Evolutionary conservation across 2,113 vertebrate species (phyloP).

Genomic region (Triplophysa tibetana): DNA sequence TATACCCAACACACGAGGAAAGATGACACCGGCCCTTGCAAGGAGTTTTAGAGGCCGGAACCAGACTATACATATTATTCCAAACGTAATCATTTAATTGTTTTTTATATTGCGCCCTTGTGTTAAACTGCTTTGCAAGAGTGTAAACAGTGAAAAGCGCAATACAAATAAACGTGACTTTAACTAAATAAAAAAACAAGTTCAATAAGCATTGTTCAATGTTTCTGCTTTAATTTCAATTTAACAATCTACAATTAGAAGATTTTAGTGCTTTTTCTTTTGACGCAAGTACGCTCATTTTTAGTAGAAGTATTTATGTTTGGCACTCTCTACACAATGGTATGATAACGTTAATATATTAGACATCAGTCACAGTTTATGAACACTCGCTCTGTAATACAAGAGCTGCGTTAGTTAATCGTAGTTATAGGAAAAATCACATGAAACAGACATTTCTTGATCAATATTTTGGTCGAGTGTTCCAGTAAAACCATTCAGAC

Average conservation of each 20-base stretch:
- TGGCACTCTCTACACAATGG: constrained; percentile 39
- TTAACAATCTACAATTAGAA: constrained; percentile 23
- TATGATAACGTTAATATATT: constrained; percentile 36
- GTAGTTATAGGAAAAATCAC: neutral
- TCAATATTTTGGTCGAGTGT: neutral
- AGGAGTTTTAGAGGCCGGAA: too few relatives aligned
- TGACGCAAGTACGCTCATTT: constrained; percentile 2
- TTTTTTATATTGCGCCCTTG: too few relatives aligned
- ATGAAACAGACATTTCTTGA: neutral
- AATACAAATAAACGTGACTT: too few relatives aligned
- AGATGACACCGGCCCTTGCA: too few relatives aligned
- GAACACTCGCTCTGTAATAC: neutral
- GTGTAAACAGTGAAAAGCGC: too few relatives aligned
- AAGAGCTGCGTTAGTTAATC: constrained; percentile 8
- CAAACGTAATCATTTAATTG: too few relatives aligned
- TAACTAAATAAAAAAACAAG: neutral
- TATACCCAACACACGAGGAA: too few relatives aligned
- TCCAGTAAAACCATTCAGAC: neutral
- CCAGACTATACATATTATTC: too few relatives aligned
- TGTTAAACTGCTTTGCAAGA: too few relatives aligned
- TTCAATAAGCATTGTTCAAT: neutral
- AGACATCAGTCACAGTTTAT: constrained; percentile 10
- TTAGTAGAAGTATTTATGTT: constrained; percentile 24
- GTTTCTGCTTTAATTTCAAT: constrained; percentile 25
- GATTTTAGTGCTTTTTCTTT: constrained; percentile 42